phyloP scores from a whole-genome alignment of 2,888 invertebrate genomes.

The Cerastoderma edule region DNA sequence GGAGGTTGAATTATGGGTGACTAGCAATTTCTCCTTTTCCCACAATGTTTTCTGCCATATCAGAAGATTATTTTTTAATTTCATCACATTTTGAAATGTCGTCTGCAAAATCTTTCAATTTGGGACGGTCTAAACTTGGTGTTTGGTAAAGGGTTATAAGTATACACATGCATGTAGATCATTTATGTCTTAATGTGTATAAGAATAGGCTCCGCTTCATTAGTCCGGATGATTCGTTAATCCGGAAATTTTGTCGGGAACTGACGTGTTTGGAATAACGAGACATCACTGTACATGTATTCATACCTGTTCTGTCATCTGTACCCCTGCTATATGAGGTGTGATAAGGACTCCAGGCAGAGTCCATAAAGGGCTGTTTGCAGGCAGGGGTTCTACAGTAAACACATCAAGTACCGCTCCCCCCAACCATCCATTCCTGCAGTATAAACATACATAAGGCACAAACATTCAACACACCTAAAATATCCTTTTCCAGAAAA shows the following conservation, averaged over 20 bases:
- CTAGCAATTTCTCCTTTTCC: conserved; percentile 15
- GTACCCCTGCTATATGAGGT: conserved; percentile 69
- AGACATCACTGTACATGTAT: background rate
- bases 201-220: background rate
- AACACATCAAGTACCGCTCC: conserved; percentile 87
- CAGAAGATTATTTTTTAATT: no score
- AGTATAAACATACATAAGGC: background rate
- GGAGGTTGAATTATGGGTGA: background rate
- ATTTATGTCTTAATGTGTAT: background rate
- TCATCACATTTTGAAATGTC: background rate
- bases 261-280: background rate
- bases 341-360: conserved; percentile 84
- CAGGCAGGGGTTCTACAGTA: conserved; percentile 85
- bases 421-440: conserved; percentile 85
- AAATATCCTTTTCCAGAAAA: no score
- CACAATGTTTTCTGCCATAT: no score
- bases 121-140: no score
- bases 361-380: conserved; percentile 85
- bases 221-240: background rate
- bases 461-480: no score
- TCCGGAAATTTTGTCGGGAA: background rate
- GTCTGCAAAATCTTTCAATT: background rate
- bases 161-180: background rate
- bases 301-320: conserved; percentile 42
- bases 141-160: no score